Percentiles rank a stretch among this genome's conserved stretches.
Conservation (phyloP, 1,140 invertebrate species). For the Papilio xuthus region DNA sequence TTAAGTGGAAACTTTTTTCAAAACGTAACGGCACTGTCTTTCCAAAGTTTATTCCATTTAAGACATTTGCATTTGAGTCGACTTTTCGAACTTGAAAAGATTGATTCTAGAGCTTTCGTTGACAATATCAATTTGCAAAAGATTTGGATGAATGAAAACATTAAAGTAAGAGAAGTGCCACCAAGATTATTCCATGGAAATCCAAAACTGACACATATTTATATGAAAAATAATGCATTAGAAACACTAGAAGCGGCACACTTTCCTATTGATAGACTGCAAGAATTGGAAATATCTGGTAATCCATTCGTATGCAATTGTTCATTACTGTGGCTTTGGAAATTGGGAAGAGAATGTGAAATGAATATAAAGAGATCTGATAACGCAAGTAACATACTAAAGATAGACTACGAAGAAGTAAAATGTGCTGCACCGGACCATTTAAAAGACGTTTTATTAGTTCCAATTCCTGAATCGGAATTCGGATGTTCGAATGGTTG, state of each 20-base stretch:
- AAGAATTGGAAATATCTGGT: conserved; percentile 87
- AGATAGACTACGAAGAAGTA: conserved; percentile 81
- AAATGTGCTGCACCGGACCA: conserved; percentile 81
- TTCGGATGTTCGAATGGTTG: conserved; percentile 84
- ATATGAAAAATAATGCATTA: conserved; percentile 87
- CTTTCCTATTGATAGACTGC: conserved; percentile 89
- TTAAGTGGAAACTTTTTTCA: conserved; percentile 89
- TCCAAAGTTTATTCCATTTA: conserved; percentile 90
- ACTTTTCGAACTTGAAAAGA: conserved; percentile 84
- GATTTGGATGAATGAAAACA: conserved; percentile 89
- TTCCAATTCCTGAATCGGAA: conserved; percentile 82
- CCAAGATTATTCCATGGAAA: conserved; percentile 89
- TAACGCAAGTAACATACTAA: conserved; percentile 69
- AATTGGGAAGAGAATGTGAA: conserved; percentile 83
- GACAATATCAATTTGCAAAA: conserved; percentile 92
- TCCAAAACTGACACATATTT: conserved; percentile 87
- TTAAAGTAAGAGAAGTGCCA: conserved; percentile 86
- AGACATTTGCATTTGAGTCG: conserved; percentile 87
- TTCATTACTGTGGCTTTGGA: conserved; percentile 92
- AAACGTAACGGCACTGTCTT: conserved; percentile 86
- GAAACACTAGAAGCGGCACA: conserved; percentile 88
- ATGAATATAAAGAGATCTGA: conserved; percentile 64
- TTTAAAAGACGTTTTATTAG: conserved; percentile 76
- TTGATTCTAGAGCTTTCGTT: conserved; percentile 89
- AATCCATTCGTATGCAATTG: conserved; percentile 95